Percentiles rank a stretch among this genome's conserved stretches.
Evolutionary conservation across 2,113 vertebrate species (phyloP).

Genomic region (Scortum barcoo): DNA sequence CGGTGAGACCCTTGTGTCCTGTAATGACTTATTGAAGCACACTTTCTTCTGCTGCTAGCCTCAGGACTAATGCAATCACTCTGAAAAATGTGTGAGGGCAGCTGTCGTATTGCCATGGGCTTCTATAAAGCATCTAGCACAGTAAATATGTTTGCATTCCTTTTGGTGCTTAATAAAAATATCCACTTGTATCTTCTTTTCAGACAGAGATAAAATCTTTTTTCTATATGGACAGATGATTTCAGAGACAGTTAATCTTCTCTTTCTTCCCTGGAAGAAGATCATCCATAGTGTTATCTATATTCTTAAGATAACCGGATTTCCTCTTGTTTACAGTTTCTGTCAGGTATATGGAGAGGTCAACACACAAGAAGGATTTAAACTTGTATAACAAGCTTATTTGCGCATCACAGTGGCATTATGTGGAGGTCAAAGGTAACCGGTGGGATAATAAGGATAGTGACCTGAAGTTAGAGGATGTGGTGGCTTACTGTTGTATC

Average conservation of each 20-base stretch:
- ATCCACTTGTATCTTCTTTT: background rate
- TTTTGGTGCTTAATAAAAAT: background rate
- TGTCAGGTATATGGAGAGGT: conserved; percentile 41
- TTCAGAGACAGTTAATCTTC: background rate
- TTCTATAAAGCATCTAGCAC: conserved; percentile 1
- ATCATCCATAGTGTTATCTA: conserved; percentile 1
- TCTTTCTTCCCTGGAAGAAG: background rate
- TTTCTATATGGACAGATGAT: background rate
- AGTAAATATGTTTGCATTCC: conserved; percentile 20
- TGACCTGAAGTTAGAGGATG: conserved; percentile 48
- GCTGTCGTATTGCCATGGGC: conserved; percentile 56
- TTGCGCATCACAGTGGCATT: conserved; percentile 49
- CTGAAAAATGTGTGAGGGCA: conserved; percentile 72
- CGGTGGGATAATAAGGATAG: conserved; percentile 31
- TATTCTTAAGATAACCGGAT: conserved; percentile 71
- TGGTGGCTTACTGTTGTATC: conserved; percentile 1
- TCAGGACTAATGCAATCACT: conserved; percentile 70
- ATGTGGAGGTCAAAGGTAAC: conserved; percentile 62
- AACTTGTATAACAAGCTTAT: conserved; percentile 75
- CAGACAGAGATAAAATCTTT: background rate
- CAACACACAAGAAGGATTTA: conserved; percentile 51
- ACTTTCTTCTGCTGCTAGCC: conserved; percentile 66
- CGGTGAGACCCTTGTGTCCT: conserved; percentile 46
- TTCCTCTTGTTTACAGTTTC: conserved; percentile 56
- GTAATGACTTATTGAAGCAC: conserved; percentile 71